Evolutionary conservation across 2,113 vertebrate genomes (phyloP).

Genomic region (Sebastes schlegelii): DNA sequence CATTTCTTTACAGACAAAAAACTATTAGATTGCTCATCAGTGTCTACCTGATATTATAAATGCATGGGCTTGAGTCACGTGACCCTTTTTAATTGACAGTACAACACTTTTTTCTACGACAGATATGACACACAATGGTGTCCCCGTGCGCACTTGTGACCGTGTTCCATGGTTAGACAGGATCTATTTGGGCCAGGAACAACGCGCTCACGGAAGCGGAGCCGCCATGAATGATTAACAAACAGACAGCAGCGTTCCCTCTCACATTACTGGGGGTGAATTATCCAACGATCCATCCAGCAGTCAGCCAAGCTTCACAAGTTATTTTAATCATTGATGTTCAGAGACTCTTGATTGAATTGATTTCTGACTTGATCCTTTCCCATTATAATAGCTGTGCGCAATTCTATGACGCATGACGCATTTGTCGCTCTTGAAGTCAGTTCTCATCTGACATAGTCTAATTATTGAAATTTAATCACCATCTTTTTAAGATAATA

Average conservation of each 20-base stretch:
- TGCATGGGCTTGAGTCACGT: neutral
- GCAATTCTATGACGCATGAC: neutral
- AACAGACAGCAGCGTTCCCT: conserved; percentile 39
- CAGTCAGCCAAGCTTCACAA: conserved; percentile 1
- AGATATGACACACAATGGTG: conserved; percentile 5
- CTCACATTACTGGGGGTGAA: conserved; percentile 69
- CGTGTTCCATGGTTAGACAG: neutral
- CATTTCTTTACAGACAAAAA: neutral
- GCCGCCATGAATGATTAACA: conserved; percentile 77
- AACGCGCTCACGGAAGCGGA: conserved; percentile 24
- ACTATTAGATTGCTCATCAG: neutral
- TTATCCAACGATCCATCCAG: conserved; percentile 47
- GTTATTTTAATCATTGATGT: conserved; percentile 46
- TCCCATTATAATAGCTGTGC: neutral
- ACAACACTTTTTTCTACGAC: too few relatives aligned
- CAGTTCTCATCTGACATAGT: neutral
- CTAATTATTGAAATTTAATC: neutral
- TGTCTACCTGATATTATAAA: neutral
- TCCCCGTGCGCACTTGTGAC: too few relatives aligned
- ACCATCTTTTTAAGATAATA: neutral
- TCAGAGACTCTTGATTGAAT: conserved; percentile 7
- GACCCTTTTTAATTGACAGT: neutral
- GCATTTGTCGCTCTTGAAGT: neutral
- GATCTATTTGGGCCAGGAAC: conserved; percentile 35
- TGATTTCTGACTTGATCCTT: conserved; percentile 16